phyloP scores from a whole-genome alignment of 2,113 vertebrate species.

The Boleophthalmus pectinirostris region DNA sequence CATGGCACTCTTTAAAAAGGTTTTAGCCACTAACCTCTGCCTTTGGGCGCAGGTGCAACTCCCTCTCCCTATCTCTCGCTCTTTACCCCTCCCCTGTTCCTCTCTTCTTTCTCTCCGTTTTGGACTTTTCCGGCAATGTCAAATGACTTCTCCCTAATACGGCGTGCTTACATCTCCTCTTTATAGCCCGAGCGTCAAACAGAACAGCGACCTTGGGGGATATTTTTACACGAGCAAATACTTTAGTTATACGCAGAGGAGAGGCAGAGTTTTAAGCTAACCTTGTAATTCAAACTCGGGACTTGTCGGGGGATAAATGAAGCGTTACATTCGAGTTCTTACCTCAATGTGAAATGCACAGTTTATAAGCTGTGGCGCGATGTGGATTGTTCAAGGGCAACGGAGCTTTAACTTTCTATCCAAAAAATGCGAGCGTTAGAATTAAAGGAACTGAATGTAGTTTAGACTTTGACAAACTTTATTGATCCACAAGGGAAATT shows the following conservation, averaged over 20 bases:
- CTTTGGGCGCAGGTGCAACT: slow-evolving; percentile 9
- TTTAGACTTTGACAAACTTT: no score
- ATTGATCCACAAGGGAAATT: no score
- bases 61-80: background rate
- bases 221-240: slow-evolving; percentile 18
- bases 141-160: background rate
- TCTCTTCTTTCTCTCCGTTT: background rate
- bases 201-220: slow-evolving; percentile 2
- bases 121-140: slow-evolving; percentile 1
- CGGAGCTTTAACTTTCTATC: background rate
- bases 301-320: slow-evolving; percentile 1
- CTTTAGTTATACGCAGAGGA: background rate
- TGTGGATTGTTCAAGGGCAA: background rate
- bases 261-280: background rate
- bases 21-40: slow-evolving; percentile 9
- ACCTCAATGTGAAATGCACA: background rate
- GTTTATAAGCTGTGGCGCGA: background rate
- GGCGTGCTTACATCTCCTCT: background rate
- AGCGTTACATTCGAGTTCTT: background rate
- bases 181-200: background rate
- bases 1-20: slow-evolving; percentile 10
- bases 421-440: background rate
- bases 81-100: no score
- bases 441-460: background rate
- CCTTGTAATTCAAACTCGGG: slow-evolving; percentile 6